These are phyloP conservation scores for Drosophila kuntzei DNA, from an alignment of 2,888 invertebrate genomes.

Conservation along the genomic window DNA sequence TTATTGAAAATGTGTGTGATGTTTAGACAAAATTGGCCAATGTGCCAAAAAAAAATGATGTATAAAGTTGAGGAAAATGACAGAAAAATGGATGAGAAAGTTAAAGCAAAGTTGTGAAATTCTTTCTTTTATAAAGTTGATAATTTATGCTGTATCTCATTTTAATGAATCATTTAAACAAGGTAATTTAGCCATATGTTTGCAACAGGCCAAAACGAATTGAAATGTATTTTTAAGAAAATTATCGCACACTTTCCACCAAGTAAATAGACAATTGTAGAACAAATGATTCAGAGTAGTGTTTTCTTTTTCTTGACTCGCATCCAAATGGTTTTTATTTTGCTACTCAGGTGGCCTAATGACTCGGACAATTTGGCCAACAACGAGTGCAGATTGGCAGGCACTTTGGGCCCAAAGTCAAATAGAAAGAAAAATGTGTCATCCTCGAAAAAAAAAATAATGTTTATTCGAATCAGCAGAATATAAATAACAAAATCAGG, in stretches of 20 bases:
- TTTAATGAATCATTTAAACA: constrained; percentile 69
- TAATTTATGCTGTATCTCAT: constrained; percentile 43
- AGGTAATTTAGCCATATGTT: constrained; percentile 29
- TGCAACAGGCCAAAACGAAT: constrained; percentile 15
- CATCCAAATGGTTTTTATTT: constrained; percentile 47
- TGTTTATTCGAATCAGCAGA: constrained; percentile 30
- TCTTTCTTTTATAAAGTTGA: constrained; percentile 25
- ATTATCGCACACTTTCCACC: constrained; percentile 44
- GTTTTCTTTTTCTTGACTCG: constrained; percentile 49
- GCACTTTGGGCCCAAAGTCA: constrained; percentile 39
- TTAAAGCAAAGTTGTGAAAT: constrained; percentile 30
- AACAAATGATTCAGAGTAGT: constrained; percentile 61
- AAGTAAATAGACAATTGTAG: constrained; percentile 45
- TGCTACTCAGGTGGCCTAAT: constrained; percentile 50
- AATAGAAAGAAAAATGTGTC: constrained; percentile 39
- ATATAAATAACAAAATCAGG: constrained; percentile 55
- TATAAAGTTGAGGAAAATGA: no score
- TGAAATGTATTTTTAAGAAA: constrained; percentile 30
- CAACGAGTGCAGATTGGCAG: constrained; percentile 58
- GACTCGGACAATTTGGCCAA: constrained; percentile 58
- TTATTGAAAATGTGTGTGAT: constrained; percentile 34
- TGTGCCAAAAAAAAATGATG: constrained; percentile 59
- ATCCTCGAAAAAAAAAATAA: constrained; percentile 25
- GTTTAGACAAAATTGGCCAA: constrained; percentile 64
- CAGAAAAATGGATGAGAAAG: neutral